Conservation (phyloP, 2,888 invertebrate genomes). For the Hemistola chrysoprasaria region DNA sequence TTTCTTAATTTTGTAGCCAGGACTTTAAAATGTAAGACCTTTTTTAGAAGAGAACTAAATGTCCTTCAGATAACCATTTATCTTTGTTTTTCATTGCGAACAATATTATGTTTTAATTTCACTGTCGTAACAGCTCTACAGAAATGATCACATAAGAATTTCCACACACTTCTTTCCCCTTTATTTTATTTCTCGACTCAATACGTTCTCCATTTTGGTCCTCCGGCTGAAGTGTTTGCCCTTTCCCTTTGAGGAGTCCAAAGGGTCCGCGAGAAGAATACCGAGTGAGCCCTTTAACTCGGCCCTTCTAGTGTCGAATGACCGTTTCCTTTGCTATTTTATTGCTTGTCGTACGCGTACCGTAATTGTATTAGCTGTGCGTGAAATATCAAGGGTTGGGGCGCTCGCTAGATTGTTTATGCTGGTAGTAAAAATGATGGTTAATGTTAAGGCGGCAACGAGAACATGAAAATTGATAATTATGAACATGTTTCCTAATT, state of each 20-base stretch:
- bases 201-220: constrained; percentile 77
- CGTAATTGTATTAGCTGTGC: constrained; percentile 60
- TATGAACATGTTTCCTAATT: background rate
- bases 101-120: background rate
- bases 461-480: background rate
- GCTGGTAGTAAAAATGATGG: constrained; percentile 11
- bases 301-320: constrained; percentile 59
- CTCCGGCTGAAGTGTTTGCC: constrained; percentile 68
- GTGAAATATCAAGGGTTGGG: constrained; percentile 35
- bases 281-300: constrained; percentile 61
- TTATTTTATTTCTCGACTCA: constrained; percentile 80
- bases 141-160: constrained; percentile 32
- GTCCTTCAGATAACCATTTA: too few relatives aligned
- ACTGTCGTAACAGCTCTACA: constrained; percentile 42
- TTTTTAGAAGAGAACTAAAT: too few relatives aligned
- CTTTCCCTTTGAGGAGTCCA: constrained; percentile 61
- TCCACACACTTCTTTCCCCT: constrained; percentile 64
- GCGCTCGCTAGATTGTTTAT: constrained; percentile 16
- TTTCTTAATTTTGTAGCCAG: too few relatives aligned
- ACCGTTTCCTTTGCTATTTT: constrained; percentile 72
- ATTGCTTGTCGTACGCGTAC: constrained; percentile 72
- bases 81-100: too few relatives aligned
- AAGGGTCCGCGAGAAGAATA: constrained; percentile 73
- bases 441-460: background rate
- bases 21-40: too few relatives aligned